Evolutionary conservation across 2,113 vertebrate species (phyloP).

Genomic region (Herpetotheres cachinnans): DNA sequence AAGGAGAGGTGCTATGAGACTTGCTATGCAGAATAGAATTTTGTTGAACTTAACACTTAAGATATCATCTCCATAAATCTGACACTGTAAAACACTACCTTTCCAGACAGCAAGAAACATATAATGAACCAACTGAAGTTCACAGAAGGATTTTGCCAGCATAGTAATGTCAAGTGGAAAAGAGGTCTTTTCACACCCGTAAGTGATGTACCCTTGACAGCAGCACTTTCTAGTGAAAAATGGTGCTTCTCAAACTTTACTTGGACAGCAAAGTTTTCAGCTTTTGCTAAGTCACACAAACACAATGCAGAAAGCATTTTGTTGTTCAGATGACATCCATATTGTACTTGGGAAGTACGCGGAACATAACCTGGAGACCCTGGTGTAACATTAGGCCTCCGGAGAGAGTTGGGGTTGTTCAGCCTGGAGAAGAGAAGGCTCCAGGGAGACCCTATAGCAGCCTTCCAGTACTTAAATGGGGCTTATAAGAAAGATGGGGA

Average conservation of each 20-base stretch:
- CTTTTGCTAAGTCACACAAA: background rate
- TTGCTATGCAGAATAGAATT: background rate
- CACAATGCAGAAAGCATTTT: background rate
- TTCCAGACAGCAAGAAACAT: background rate
- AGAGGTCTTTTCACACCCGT: background rate
- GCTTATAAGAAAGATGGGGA: no score
- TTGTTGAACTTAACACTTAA: background rate
- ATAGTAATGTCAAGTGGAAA: background rate
- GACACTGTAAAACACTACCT: background rate
- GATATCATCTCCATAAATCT: background rate
- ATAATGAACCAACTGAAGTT: background rate
- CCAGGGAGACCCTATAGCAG: no score
- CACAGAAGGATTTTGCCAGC: no score
- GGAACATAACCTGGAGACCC: background rate
- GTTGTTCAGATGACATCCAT: background rate
- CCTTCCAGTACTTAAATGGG: no score
- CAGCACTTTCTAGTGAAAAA: background rate
- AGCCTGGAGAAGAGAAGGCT: no score
- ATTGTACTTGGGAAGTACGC: background rate
- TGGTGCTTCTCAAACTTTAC: background rate
- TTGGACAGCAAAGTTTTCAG: no score
- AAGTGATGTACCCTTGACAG: rapidly evolving
- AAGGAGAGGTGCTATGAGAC: background rate
- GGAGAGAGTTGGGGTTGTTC: no score
- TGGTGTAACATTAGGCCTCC: background rate